Percentiles rank a stretch among this genome's conserved stretches.
Conservation (phyloP, 2,797 vertebrate species). For the Malacoraja senta region DNA sequence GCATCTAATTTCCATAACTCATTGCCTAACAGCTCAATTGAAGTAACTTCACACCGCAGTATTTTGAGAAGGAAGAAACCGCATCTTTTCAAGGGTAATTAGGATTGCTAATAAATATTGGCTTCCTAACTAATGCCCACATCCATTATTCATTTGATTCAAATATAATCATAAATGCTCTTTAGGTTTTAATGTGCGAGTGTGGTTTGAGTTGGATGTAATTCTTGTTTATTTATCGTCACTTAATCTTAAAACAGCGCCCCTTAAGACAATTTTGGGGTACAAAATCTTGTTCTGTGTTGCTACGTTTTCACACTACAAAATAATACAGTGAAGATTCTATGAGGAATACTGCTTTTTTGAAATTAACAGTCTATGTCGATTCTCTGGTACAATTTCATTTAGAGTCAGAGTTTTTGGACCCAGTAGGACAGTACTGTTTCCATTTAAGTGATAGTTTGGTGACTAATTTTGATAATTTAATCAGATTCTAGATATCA, state of each 20-base stretch:
- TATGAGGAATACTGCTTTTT: not conserved
- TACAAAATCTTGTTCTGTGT: not conserved
- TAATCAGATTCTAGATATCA: not conserved
- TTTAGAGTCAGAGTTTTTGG: not conserved
- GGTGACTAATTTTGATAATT: not conserved
- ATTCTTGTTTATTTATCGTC: not conserved
- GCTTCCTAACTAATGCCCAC: no score
- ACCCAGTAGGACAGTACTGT: not conserved
- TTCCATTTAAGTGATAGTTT: not conserved
- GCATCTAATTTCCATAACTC: no score
- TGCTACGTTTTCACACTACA: not conserved
- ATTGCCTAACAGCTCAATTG: no score
- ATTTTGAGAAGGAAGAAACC: no score
- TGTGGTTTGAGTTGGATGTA: not conserved
- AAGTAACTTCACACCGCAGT: no score
- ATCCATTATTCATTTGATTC: no score
- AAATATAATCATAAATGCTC: no score
- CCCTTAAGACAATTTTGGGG: not conserved
- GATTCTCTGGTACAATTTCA: not conserved
- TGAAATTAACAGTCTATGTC: not conserved
- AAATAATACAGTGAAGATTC: not conserved
- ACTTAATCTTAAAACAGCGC: not conserved
- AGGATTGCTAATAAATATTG: no score
- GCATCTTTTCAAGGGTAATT: no score
- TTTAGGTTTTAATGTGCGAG: no score